Evolutionary conservation across 1,140 invertebrate genomes (phyloP).

Genomic region (Ceratoteleas bidentatus): DNA sequence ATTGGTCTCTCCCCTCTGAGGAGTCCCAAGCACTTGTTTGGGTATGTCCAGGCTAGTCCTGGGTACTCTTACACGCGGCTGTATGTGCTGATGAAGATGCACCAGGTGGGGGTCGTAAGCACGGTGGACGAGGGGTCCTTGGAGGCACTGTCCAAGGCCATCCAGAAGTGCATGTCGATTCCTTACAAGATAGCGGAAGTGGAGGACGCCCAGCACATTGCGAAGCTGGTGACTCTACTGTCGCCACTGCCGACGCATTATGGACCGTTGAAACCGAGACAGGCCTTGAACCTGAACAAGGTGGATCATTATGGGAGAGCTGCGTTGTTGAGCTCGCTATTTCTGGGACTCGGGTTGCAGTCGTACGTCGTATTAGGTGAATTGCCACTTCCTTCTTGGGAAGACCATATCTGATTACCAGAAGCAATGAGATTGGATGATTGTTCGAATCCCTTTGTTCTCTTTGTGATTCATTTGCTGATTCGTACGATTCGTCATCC

Average conservation of each 20-base stretch:
- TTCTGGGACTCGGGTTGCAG: slow-evolving; percentile 73
- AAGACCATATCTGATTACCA: no score
- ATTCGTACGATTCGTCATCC: no score
- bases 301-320: slow-evolving; percentile 78
- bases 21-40: slow-evolving; percentile 75
- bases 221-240: slow-evolving; percentile 73
- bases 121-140: slow-evolving; percentile 68
- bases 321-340: slow-evolving; percentile 71
- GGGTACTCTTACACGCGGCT: slow-evolving; percentile 76
- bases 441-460: no score
- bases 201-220: slow-evolving; percentile 72
- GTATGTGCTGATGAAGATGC: slow-evolving; percentile 77
- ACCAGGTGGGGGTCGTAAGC: slow-evolving; percentile 66
- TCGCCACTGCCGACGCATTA: slow-evolving; percentile 72
- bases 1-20: slow-evolving; percentile 72
- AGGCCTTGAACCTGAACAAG: slow-evolving; percentile 77
- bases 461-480: no score
- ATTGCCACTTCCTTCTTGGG: no score
- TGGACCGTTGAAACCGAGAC: slow-evolving; percentile 75
- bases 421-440: no score
- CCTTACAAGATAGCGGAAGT: slow-evolving; percentile 75
- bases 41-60: slow-evolving; percentile 77
- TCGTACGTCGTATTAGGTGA: slow-evolving; percentile 76
- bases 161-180: slow-evolving; percentile 75
- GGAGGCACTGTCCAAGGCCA: slow-evolving; percentile 72